phyloP scores from a whole-genome alignment of 2,113 vertebrate genomes.

The Halcyon senegalensis region DNA sequence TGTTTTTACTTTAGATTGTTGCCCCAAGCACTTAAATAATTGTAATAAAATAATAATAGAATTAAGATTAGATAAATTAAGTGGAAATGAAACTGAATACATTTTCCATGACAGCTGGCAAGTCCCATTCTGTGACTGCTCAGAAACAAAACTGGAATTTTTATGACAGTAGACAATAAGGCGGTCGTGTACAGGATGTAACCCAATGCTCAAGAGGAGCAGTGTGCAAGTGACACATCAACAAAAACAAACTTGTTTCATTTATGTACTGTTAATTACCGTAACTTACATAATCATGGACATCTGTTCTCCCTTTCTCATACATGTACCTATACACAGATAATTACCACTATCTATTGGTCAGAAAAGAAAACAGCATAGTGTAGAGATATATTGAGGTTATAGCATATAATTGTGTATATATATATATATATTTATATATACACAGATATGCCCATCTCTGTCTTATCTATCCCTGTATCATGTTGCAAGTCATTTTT shows the following conservation, averaged over 20 bases:
- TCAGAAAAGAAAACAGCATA: not conserved
- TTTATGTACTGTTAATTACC: constrained; percentile 84
- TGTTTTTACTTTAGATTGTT: constrained; percentile 86
- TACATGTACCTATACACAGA: constrained; percentile 1
- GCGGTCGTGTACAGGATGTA: constrained; percentile 82
- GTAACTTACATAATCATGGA: constrained; percentile 81
- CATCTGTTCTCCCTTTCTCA: constrained; percentile 81
- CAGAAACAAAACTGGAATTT: constrained; percentile 75
- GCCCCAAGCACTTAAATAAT: constrained; percentile 85
- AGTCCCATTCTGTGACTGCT: constrained; percentile 76
- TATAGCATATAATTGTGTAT: not conserved
- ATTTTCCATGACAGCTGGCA: constrained; percentile 88
- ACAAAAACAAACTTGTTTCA: constrained; percentile 85
- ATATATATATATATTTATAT: not conserved
- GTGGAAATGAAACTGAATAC: constrained; percentile 84
- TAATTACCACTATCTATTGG: constrained; percentile 19
- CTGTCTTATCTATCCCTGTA: not conserved
- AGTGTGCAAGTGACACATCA: constrained; percentile 88
- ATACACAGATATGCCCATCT: not conserved
- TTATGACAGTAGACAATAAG: constrained; percentile 85
- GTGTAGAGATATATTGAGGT: not conserved
- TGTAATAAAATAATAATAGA: constrained; percentile 85
- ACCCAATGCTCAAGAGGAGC: constrained; percentile 80
- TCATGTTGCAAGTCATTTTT: not conserved
- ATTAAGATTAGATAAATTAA: constrained; percentile 87